These are phyloP conservation scores for Patella pellucida DNA, from an alignment of 2,888 invertebrate genomes.

Conservation along the genomic window DNA sequence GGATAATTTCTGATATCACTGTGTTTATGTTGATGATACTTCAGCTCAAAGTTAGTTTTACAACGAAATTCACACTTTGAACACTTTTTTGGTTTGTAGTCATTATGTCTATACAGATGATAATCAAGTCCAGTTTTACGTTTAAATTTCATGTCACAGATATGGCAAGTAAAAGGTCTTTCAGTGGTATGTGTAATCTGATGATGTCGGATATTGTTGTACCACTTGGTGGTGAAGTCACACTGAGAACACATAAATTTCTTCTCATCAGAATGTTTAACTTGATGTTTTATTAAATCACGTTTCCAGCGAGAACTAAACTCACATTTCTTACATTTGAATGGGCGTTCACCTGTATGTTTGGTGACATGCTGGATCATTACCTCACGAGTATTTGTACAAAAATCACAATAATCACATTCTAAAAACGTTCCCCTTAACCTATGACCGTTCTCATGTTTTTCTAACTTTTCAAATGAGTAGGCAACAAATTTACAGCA, in stretches of 20 bases:
- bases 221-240: slow-evolving; percentile 52
- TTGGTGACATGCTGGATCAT: slow-evolving; percentile 47
- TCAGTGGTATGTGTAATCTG: slow-evolving; percentile 40
- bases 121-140: slow-evolving; percentile 41
- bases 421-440: slow-evolving; percentile 25
- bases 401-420: slow-evolving; percentile 48
- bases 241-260: slow-evolving; percentile 46
- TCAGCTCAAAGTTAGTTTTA: slow-evolving; percentile 54
- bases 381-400: slow-evolving; percentile 31
- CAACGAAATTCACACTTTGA: slow-evolving; percentile 50
- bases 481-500: slow-evolving; percentile 20
- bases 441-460: slow-evolving; percentile 24
- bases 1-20: slow-evolving; percentile 43
- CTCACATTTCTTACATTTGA: slow-evolving; percentile 46
- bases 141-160: slow-evolving; percentile 49
- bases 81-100: slow-evolving; percentile 51
- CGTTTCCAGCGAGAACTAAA: slow-evolving; percentile 40
- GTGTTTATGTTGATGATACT: slow-evolving; percentile 51
- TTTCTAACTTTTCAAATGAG: slow-evolving; percentile 8
- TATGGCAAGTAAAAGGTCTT: slow-evolving; percentile 40
- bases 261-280: slow-evolving; percentile 44
- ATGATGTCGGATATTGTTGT: slow-evolving; percentile 43
- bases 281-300: slow-evolving; percentile 42
- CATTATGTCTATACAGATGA: slow-evolving; percentile 50
- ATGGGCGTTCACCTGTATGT: slow-evolving; percentile 49